Conservation (phyloP, 2,113 vertebrate genomes). For the Sakesphorus luctuosus region DNA sequence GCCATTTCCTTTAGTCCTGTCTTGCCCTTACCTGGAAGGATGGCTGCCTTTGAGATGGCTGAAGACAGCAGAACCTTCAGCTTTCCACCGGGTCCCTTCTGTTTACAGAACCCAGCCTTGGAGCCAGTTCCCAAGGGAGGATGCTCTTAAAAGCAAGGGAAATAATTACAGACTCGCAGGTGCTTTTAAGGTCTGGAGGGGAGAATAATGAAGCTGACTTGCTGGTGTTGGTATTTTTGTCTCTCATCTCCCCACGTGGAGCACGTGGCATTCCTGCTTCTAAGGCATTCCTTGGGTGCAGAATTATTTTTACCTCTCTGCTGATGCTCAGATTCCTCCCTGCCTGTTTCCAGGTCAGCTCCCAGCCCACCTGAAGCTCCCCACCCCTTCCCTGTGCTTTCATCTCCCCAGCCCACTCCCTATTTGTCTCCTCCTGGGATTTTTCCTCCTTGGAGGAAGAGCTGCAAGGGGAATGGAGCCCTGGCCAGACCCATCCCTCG, state of each 20-base stretch:
- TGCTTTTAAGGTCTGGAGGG: not conserved
- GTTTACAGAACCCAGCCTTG: not conserved
- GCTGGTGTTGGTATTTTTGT: not conserved
- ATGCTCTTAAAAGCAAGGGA: not conserved
- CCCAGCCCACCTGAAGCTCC: not conserved
- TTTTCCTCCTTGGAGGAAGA: not conserved
- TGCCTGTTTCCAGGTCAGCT: slow-evolving; percentile 2
- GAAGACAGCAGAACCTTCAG: not conserved
- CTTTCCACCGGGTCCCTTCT: accelerated
- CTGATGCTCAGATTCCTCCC: slow-evolving; percentile 2
- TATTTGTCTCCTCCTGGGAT: not conserved
- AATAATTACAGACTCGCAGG: not conserved
- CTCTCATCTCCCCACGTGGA: not conserved
- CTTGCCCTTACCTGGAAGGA: not conserved
- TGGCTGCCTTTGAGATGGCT: not conserved
- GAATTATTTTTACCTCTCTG: not conserved
- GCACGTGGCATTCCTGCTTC: not conserved
- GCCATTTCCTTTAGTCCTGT: not conserved
- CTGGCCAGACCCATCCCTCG: not conserved
- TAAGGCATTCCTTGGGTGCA: not conserved
- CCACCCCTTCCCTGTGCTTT: not conserved
- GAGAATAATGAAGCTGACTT: not conserved
- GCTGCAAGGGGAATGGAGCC: not conserved
- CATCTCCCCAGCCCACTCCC: not conserved
- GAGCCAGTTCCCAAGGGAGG: not conserved